Base-by-base conservation (phyloP, 2,797 vertebrate species). In the Brachyalestes nurse region DNA sequence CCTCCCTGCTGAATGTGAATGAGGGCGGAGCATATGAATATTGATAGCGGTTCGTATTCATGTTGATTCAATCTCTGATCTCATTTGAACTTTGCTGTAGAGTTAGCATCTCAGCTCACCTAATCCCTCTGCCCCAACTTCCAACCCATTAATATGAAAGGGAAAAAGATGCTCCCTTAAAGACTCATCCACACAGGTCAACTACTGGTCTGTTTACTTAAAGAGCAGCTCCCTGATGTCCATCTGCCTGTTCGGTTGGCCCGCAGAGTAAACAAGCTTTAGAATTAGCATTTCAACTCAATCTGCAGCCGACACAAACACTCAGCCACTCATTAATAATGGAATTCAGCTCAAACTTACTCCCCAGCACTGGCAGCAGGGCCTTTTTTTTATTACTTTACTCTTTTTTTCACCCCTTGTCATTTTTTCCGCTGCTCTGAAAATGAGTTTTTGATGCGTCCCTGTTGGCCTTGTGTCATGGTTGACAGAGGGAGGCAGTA, bases 11-110 rank as follows among this genome's bases (percentile, higher is more conserved):
- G 90, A 88, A 90, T 93, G 82, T 72, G 79, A 90, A 91, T 88
- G 86, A 88, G 81, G 77, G 61, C 19, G 78, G 49, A 82, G 74
- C 69, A 75, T 85, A 88, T 89, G 88, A 87, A 85, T 92, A 91
- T 90, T 89, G 83, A 91, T 92, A 84, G 42, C 79, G 16, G 83
- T 86, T 89, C 75, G 77, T 55, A 85, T 89, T 87, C 86, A 86
- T 84, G 82, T 90, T 86, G 89, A 86, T 88, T 89, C 87, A 45
- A 82, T 87, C 88, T 86, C 86, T 86, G 83, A 83, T 86, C 79
- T 79, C 86, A 87, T 84, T 88, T 89, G 84, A 88, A 70, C 87
- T 85, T 51, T 78, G 49, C 67, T 72, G 25, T 83, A 45, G 49
- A 53, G 49, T 38, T 60, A 64, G 66, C 75, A 28, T 40, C 58